These are phyloP conservation scores for Alentia gelatinosa DNA, from an alignment of 2,888 invertebrate genomes.

Conservation along the genomic window DNA sequence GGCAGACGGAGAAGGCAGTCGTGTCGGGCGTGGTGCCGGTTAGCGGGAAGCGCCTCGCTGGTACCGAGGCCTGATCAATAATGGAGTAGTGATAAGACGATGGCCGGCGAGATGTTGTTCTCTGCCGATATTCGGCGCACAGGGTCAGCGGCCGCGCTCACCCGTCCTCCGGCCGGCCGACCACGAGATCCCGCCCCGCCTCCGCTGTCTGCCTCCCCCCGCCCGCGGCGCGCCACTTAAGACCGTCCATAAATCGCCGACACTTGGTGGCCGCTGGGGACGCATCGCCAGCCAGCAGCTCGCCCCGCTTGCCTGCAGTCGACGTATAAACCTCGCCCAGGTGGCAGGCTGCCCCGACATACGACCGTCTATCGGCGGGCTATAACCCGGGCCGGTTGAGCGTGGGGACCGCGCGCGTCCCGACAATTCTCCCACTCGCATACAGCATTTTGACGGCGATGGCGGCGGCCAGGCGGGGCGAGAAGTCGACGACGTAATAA, in stretches of 20 bases:
- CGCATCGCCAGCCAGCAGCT: neutral
- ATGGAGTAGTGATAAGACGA: constrained; percentile 29
- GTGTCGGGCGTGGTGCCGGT: neutral
- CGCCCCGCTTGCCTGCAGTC: neutral
- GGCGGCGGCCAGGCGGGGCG: neutral
- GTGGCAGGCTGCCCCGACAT: neutral
- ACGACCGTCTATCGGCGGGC: neutral
- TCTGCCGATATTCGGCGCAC: neutral
- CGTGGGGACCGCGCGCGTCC: neutral
- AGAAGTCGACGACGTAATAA: neutral
- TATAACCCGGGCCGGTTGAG: neutral
- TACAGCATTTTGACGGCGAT: neutral
- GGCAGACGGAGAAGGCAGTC: neutral
- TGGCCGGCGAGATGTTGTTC: constrained; percentile 10
- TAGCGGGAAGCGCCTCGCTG: neutral
- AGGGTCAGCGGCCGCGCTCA: neutral
- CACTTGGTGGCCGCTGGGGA: constrained; percentile 11
- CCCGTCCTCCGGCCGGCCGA: neutral
- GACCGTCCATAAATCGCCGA: constrained; percentile 23
- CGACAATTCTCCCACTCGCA: neutral
- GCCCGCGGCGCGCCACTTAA: constrained; percentile 38
- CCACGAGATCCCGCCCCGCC: neutral
- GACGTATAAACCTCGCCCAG: neutral
- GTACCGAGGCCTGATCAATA: constrained; percentile 24
- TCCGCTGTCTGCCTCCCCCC: neutral